Evolutionary conservation across 2,113 vertebrate genomes (phyloP).

Genomic region (Engystomops pustulosus): DNA sequence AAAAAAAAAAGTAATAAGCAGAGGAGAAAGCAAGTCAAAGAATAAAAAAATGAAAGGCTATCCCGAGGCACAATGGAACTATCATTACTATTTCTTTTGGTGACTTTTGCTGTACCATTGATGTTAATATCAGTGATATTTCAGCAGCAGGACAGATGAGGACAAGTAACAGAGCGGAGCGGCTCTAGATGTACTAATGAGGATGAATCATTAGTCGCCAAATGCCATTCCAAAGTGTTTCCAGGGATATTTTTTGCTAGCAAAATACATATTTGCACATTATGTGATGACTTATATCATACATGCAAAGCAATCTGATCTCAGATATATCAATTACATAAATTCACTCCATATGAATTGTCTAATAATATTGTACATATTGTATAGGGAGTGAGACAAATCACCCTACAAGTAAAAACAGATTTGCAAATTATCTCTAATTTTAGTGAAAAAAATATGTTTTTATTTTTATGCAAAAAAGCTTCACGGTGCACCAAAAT

Average conservation of each 20-base stretch:
- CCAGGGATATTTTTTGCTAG: not conserved
- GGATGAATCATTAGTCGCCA: slow-evolving; percentile 13
- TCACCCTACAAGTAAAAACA: too few species aligned
- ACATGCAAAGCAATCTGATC: not conserved
- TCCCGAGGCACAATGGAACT: not conserved
- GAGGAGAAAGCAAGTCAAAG: not conserved
- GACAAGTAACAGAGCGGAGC: not conserved
- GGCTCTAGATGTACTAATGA: slow-evolving; percentile 4
- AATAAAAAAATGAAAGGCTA: not conserved
- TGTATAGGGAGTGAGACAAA: too few species aligned
- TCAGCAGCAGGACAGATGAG: slow-evolving; percentile 10
- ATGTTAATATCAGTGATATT: not conserved
- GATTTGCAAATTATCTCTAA: too few species aligned
- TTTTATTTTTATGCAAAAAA: too few species aligned
- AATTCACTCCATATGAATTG: too few species aligned
- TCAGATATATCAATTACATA: too few species aligned
- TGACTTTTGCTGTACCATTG: not conserved
- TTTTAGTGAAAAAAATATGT: too few species aligned
- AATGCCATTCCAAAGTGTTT: not conserved
- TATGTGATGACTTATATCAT: not conserved
- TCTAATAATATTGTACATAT: too few species aligned
- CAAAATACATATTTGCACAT: not conserved
- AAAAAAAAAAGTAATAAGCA: not conserved
- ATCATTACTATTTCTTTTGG: not conserved
- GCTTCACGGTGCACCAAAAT: too few species aligned